A percentile compares a stretch with the other conserved stretches of the same genome.
Evolutionary conservation across 2,113 vertebrate species (phyloP).

Genomic region (Paramormyrops kingsleyae): DNA sequence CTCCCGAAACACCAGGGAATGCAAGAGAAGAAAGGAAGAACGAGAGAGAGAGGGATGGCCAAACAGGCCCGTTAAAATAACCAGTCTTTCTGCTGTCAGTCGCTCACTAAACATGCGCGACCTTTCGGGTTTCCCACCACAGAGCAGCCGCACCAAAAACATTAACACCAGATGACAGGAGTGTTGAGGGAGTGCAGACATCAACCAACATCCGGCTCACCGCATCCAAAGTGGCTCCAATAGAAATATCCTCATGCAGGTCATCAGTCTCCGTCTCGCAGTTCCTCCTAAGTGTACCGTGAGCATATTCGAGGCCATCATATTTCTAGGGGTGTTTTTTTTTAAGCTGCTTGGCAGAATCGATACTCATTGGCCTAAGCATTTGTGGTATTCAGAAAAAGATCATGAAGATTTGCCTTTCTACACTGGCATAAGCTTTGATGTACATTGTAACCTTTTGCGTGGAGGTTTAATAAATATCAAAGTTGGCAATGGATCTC

Average conservation of each 20-base stretch:
- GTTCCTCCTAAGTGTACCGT: slow-evolving; percentile 17
- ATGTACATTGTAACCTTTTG: slow-evolving; percentile 9
- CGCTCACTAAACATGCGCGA: neutral
- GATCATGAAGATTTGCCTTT: neutral
- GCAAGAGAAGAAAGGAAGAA: neutral
- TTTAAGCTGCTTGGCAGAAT: neutral
- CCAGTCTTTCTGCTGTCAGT: slow-evolving; percentile 7
- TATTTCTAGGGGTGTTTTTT: neutral
- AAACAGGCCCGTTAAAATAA: slow-evolving; percentile 9
- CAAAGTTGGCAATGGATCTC: slow-evolving; percentile 1
- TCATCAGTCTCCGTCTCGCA: slow-evolving; percentile 34
- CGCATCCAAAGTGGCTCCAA: slow-evolving; percentile 16
- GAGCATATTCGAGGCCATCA: neutral
- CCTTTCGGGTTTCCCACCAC: neutral
- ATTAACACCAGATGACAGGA: slow-evolving; percentile 5
- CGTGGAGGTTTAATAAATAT: slow-evolving; percentile 11
- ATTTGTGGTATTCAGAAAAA: neutral
- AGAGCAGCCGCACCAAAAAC: neutral
- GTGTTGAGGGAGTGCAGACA: neutral
- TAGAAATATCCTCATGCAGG: slow-evolving; percentile 20
- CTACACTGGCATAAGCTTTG: slow-evolving; percentile 9
- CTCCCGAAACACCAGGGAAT: neutral
- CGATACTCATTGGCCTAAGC: neutral
- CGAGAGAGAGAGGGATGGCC: neutral
- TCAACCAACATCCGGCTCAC: slow-evolving; percentile 20